Conservation (phyloP, 2,113 vertebrate species). For the Orycteropus afer region DNA sequence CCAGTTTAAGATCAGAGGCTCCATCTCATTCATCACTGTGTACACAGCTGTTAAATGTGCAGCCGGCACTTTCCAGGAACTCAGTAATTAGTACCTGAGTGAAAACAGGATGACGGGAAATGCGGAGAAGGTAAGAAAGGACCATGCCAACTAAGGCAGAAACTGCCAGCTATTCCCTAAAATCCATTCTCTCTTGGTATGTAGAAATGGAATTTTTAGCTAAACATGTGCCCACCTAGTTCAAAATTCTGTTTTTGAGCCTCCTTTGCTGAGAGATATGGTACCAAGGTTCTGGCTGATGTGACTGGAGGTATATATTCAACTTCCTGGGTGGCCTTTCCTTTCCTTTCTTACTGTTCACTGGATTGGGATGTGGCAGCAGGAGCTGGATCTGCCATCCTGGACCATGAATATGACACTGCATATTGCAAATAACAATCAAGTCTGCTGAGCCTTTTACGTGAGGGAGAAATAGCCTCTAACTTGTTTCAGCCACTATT, state of each 20-base stretch:
- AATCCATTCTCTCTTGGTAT: background rate
- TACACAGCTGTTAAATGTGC: background rate
- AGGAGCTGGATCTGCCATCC: background rate
- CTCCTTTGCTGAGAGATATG: background rate
- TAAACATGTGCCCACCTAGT: background rate
- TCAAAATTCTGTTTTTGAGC: background rate
- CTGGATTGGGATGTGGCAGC: background rate
- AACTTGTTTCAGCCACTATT: background rate
- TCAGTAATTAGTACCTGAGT: background rate
- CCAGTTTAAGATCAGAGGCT: background rate
- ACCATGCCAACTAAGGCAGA: background rate
- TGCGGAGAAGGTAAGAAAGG: background rate
- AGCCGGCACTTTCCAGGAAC: background rate
- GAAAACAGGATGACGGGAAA: background rate
- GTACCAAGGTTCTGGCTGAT: background rate
- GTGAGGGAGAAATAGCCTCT: background rate
- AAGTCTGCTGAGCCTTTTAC: background rate
- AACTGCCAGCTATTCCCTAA: background rate
- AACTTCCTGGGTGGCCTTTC: background rate
- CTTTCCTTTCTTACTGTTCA: background rate
- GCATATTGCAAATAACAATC: no score
- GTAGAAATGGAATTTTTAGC: background rate
- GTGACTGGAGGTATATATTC: fast-evolving
- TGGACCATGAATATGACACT: background rate
- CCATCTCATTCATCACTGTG: background rate